A percentile compares a stretch with the other conserved stretches of the same genome.
These are phyloP conservation scores for Spisula solida DNA, from an alignment of 2,888 invertebrate genomes.

Conservation along the genomic window DNA sequence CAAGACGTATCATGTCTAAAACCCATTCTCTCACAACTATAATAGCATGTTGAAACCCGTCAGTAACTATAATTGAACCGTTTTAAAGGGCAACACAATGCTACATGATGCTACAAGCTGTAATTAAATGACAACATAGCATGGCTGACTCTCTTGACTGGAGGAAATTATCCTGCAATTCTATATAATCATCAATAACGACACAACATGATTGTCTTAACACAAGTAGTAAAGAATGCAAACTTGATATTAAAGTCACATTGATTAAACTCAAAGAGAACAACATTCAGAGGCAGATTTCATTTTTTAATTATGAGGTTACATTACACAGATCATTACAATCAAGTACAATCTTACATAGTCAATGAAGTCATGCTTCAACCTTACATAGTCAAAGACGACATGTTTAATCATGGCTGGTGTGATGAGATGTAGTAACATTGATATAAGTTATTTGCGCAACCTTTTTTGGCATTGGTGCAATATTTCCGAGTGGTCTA, in stretches of 20 bases:
- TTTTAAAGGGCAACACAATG: slow-evolving; percentile 46
- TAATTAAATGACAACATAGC: slow-evolving; percentile 61
- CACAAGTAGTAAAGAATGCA: slow-evolving; percentile 26
- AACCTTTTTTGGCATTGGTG: too few species aligned
- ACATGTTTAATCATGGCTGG: too few species aligned
- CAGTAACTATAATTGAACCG: slow-evolving; percentile 34
- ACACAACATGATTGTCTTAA: slow-evolving; percentile 39
- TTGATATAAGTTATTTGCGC: too few species aligned
- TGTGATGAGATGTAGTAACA: too few species aligned
- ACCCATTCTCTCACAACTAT: slow-evolving; percentile 7
- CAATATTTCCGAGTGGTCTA: too few species aligned
- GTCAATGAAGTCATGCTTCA: too few species aligned
- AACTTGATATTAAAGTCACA: slow-evolving; percentile 31
- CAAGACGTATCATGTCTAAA: slow-evolving; percentile 25
- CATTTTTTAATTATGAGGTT: too few species aligned
- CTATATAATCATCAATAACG: slow-evolving; percentile 61
- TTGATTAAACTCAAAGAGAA: slow-evolving; percentile 15
- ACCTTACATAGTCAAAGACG: too few species aligned
- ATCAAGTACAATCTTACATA: too few species aligned
- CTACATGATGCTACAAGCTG: slow-evolving; percentile 10
- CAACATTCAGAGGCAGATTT: neutral
- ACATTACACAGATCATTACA: too few species aligned
- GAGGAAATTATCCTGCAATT: slow-evolving; percentile 62
- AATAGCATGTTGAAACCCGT: slow-evolving; percentile 34
- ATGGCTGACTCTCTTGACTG: slow-evolving; percentile 46